A percentile compares a stretch with the other conserved stretches of the same genome.
Evolutionary conservation across 23 tunicate species (phyloP).

Genomic region (Halocynthia roretzi): DNA sequence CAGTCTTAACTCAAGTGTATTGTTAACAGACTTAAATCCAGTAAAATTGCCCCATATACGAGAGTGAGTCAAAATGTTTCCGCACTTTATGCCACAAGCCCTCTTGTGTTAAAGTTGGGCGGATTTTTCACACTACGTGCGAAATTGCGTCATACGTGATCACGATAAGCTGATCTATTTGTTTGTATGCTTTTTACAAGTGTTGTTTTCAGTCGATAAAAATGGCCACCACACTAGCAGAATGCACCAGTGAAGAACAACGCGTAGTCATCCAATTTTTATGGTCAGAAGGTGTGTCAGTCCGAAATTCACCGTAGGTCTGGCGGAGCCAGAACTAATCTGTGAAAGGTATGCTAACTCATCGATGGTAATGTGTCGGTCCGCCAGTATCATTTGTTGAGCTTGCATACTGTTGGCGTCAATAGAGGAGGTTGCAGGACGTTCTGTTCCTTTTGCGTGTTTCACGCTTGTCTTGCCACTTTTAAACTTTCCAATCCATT

Average conservation of each 20-base stretch:
- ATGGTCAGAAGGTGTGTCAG: slow-evolving; percentile 5
- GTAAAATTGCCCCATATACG: slow-evolving; percentile 2
- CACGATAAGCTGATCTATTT: too few relatives aligned
- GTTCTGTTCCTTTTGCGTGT: too few relatives aligned
- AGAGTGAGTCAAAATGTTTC: slow-evolving; percentile 6
- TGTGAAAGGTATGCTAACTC: too few relatives aligned
- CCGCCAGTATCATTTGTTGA: slow-evolving; percentile 41
- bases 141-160: too few relatives aligned
- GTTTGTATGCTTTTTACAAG: too few relatives aligned
- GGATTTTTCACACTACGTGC: too few relatives aligned
- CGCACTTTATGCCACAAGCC: slow-evolving; percentile 6
- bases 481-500: slow-evolving; percentile 32
- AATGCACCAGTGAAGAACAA: not conserved
- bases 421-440: slow-evolving; percentile 29
- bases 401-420: slow-evolving; percentile 27
- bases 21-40: too few relatives aligned
- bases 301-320: slow-evolving; percentile 16
- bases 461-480: slow-evolving; percentile 35
- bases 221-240: too few relatives aligned
- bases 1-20: too few relatives aligned
- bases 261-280: slow-evolving; percentile 8
- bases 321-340: slow-evolving; percentile 32
- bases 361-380: too few relatives aligned
- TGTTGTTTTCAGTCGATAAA: too few relatives aligned
- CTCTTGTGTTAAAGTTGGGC: not conserved